Base-by-base conservation (phyloP, 1,140 invertebrate genomes). In the Papilio polyxenes region DNA sequence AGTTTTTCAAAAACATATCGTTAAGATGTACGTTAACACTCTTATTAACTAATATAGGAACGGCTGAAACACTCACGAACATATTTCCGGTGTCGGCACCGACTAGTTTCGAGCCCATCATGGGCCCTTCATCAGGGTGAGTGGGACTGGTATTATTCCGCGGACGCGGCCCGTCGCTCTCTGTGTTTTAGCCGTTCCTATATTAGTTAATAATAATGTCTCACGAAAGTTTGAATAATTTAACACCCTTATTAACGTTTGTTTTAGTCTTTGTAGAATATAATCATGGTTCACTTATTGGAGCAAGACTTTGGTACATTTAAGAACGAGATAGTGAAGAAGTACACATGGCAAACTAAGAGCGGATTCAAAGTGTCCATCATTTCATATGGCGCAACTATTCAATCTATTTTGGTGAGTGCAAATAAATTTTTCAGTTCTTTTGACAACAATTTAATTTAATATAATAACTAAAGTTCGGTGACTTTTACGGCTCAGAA, bases 311-410 rank as follows among this genome's bases (percentile, higher is more conserved):
- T 90, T 20, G 91, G 90, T 7, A 82, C 89, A 0, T 92, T 92
- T 69, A 85, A 94, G 40, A 84, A 86, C 31, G 91, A 94, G 20
- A 62, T 76, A 7, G 94, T 95, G 2, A 93, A 89, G 81, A 94
- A 95, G 75, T 96, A 95, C 84, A 97, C 96, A 0, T 95, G 97
- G 92, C 92, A 85, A 49, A 97, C 96, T 85, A 88, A 91, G 7
- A 95, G 92, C 80, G 95, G 95, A 5, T 94, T 97, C 87, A 93
- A 90, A 3, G 95, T 97, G 0, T 94, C 96, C 82, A 95, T 97
- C 0, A 97, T 98, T 65, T 96, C 95, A 48, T 97, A 97, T 86
- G 98, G 98, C 74, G 98, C 97, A 5, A 97, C 96, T 3, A 96
- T 98, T 49, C 97, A 96, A n/a, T 96, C 96, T 69, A 95, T 98